These are phyloP conservation scores for Parapristionchus giblindavisi DNA, from an alignment of 2,888 invertebrate genomes.

Conservation along the genomic window DNA sequence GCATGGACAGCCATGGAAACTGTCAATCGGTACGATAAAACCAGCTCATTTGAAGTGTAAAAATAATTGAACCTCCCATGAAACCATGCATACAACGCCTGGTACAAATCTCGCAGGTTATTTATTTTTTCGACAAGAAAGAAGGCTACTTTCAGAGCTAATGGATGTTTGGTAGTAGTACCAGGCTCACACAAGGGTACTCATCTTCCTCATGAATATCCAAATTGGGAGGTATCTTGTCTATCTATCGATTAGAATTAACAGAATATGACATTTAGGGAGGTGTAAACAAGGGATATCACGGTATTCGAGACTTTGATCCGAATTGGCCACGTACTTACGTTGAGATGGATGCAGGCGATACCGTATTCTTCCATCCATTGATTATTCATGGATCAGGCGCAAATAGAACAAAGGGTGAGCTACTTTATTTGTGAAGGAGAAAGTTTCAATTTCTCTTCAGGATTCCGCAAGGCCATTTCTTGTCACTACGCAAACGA, in stretches of 20 bases:
- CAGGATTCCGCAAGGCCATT: constrained; percentile 82
- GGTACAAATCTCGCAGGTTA: background rate
- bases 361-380: constrained; percentile 87
- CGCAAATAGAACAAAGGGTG: constrained; percentile 78
- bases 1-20: constrained; percentile 88
- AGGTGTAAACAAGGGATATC: constrained; percentile 79
- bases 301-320: constrained; percentile 77
- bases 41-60: too few relatives aligned
- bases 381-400: constrained; percentile 87
- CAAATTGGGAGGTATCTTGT: constrained; percentile 75
- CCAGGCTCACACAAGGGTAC: constrained; percentile 80
- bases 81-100: background rate
- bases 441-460: constrained; percentile 44
- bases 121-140: background rate
- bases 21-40: constrained; percentile 73
- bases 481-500: constrained; percentile 83
- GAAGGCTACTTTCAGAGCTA: constrained; percentile 72
- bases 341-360: constrained; percentile 84
- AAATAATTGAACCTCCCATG: too few relatives aligned
- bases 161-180: constrained; percentile 85
- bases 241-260: background rate
- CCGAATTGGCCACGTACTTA: constrained; percentile 73
- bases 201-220: constrained; percentile 80
- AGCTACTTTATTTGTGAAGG: constrained; percentile 68
- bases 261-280: constrained; percentile 61